Percentiles rank a stretch among this genome's conserved stretches.
These are phyloP conservation scores for Rhagonycha fulva DNA, from an alignment of 2,888 invertebrate genomes.

Conservation along the genomic window DNA sequence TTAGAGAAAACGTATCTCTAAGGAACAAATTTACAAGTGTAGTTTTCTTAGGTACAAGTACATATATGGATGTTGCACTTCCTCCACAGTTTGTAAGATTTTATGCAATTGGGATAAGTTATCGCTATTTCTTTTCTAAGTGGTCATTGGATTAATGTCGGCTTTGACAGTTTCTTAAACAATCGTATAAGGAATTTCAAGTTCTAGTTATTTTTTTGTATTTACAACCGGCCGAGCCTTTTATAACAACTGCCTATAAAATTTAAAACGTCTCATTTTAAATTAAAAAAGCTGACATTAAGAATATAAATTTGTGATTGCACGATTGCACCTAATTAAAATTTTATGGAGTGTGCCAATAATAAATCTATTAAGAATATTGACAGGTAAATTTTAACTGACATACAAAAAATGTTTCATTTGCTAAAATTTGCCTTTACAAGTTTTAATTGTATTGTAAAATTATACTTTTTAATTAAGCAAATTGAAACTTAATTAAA, in stretches of 20 bases:
- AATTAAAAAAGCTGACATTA: not conserved
- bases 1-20: constrained; percentile 2
- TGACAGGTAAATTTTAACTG: not conserved
- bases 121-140: constrained; percentile 6
- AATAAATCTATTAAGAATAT: not conserved
- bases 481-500: not conserved
- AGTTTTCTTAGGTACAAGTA: not conserved
- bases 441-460: too few species aligned
- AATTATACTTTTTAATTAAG: not conserved
- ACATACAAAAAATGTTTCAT: too few species aligned
- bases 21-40: constrained; percentile 16
- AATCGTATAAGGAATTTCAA: constrained; percentile 13
- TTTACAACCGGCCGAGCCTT: constrained; percentile 2
- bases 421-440: too few species aligned
- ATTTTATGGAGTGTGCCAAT: not conserved
- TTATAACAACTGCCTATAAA: constrained; percentile 4
- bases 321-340: not conserved
- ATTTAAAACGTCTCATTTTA: constrained; percentile 6
- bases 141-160: constrained; percentile 15
- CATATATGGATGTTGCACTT: constrained; percentile 17
- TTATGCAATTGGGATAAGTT: constrained; percentile 14
- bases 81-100: constrained; percentile 7
- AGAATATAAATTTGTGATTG: not conserved
- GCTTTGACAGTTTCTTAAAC: constrained; percentile 19
- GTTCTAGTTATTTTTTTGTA: not conserved